A percentile compares a stretch with the other conserved stretches of the same genome.
Conservation (phyloP, 2,797 vertebrate species). For the Hipposideros larvatus region DNA sequence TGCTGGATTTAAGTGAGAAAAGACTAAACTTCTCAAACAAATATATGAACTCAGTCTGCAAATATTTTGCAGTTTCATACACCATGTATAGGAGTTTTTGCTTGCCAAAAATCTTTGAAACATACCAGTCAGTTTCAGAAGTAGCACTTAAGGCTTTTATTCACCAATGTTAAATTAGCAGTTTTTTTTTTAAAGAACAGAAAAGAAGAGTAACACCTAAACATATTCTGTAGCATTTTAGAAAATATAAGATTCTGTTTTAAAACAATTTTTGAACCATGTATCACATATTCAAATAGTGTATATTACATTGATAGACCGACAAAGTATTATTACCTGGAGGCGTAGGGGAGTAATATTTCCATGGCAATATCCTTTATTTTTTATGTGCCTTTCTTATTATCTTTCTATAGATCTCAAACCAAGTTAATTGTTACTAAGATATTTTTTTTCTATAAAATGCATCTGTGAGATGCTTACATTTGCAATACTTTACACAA, state of each 20-base stretch:
- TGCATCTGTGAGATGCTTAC: neutral
- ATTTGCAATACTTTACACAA: neutral
- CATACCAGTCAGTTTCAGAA: constrained; percentile 42
- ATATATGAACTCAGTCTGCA: neutral
- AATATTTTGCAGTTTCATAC: neutral
- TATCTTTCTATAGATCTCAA: neutral
- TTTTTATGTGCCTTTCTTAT: neutral
- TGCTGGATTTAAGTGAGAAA: constrained; percentile 1
- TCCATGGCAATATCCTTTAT: neutral
- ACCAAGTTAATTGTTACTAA: neutral
- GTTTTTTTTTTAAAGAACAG: neutral
- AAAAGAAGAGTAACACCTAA: neutral
- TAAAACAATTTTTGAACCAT: neutral
- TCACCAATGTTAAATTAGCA: constrained; percentile 11
- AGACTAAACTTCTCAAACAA: neutral
- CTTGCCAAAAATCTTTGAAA: constrained; percentile 25
- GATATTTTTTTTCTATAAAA: neutral
- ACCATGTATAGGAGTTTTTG: neutral
- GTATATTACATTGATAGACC: neutral
- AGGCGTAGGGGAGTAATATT: neutral
- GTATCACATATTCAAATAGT: neutral
- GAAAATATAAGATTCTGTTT: neutral
- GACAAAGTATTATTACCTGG: neutral
- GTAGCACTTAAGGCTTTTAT: neutral
- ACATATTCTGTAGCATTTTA: neutral